Evolutionary conservation across 1,140 invertebrate species (phyloP).

Genomic region (Nephila pilipes): DNA sequence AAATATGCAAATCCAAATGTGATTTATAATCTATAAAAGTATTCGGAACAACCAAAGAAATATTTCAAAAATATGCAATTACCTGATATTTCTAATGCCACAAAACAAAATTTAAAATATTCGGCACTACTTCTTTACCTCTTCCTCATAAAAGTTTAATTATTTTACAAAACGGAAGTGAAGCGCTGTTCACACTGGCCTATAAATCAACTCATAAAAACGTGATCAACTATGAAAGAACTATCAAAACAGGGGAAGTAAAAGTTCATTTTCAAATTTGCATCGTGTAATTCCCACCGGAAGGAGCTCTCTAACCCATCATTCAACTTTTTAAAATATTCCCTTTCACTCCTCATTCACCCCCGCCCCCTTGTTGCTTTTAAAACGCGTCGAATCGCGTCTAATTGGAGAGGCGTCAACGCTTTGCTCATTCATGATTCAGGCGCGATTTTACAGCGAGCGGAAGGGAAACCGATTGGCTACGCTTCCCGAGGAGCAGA

Average conservation of each 20-base stretch:
- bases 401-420: not conserved
- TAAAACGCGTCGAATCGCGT: not conserved
- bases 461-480: not conserved
- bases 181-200: no score
- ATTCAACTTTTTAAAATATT: not conserved
- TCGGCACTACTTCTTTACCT: no score
- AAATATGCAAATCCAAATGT: no score
- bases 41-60: no score
- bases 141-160: no score
- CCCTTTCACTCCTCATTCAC: not conserved
- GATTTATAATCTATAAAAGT: no score
- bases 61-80: no score
- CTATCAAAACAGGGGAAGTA: not conserved
- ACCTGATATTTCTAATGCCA: no score
- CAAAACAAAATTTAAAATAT: no score
- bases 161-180: no score
- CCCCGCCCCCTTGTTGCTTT: not conserved
- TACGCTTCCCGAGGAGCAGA: not conserved
- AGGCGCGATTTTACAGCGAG: not conserved
- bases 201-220: not conserved
- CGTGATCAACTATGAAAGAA: not conserved
- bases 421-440: not conserved
- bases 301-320: not conserved
- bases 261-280: conserved; percentile 16
- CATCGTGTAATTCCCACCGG: conserved; percentile 13